Evolutionary conservation across 92 coral and sea anemone species (phyloP), one percentile per base, ranked within the genome.

Genomic region (Metridium senile): DNA sequence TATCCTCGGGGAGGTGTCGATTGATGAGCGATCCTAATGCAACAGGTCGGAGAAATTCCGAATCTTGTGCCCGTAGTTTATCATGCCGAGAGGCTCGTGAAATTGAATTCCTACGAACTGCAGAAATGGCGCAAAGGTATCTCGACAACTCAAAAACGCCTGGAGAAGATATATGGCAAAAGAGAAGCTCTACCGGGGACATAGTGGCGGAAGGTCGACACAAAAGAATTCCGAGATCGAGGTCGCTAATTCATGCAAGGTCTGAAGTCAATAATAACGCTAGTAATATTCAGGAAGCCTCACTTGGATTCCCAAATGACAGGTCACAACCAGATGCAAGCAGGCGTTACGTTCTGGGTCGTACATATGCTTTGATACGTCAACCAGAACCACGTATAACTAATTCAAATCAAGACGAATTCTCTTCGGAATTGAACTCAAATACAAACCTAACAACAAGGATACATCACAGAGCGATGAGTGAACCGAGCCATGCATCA

Each of bases 311-410:
- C 81, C 23, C 71, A 75, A 81, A 71, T 58, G 84, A 80, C 72
- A 84, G 80, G 80, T 79, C 83, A 80, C 79, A 62, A 76, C 46
- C 86, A 86, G 78, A 45, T 33, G 65, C 78, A 62, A 45, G 58
- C 65, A 81, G 78, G 71, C 77, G 72, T 74, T 87, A 76, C 71
- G 68, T 76, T 61, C 47, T 81, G 34, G 91, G 91, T 11, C 70
- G 85, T 81, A 80, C 93, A 34, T 88, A 88, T 66, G 86, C 89
- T 6, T 46, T 88, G 62, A 73, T 88, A 68, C 82, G 89, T 63
- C 93, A 84, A 75, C 88, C 91, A 69, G 62, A 78, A 45, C 75
- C 70, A 28, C 72, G 54, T 28, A 56, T 25, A 9, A 28, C 76
- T 19, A 6, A 58, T 52, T 47, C 43, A 22, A 33, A 52, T 26